Evolutionary conservation across 2,113 vertebrate species (phyloP).

Genomic region (Neoarius graeffei): DNA sequence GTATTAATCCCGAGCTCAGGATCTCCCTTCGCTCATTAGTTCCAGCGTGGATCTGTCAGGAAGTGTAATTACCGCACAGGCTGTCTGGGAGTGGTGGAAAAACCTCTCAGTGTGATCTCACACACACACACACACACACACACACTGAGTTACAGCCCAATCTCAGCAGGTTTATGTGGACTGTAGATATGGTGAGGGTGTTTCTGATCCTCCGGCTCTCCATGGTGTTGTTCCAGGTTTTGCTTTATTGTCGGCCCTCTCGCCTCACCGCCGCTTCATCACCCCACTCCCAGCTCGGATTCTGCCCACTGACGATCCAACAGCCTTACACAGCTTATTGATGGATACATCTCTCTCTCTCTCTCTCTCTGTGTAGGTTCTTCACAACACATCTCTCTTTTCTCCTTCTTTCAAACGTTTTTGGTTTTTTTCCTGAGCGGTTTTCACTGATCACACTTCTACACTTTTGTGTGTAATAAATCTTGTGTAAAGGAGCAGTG

Average conservation of each 20-base stretch:
- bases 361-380: no score
- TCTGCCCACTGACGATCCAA: slow-evolving; percentile 16
- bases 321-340: slow-evolving; percentile 20
- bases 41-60: slow-evolving; percentile 56
- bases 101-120: background rate
- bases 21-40: slow-evolving; percentile 57
- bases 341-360: background rate
- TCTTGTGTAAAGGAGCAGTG: background rate
- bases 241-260: slow-evolving; percentile 37
- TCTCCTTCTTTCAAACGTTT: background rate
- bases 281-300: slow-evolving; percentile 10
- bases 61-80: slow-evolving; percentile 42
- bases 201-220: slow-evolving; percentile 17
- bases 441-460: background rate
- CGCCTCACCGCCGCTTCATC: slow-evolving; percentile 25
- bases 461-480: background rate
- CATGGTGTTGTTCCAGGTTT: slow-evolving; percentile 35
- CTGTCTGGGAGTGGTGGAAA: background rate
- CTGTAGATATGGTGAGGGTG: slow-evolving; percentile 6
- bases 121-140: slow-evolving; percentile 10
- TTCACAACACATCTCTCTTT: background rate
- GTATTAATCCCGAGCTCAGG: slow-evolving; percentile 64
- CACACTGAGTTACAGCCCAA: slow-evolving; percentile 38
- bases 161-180: slow-evolving; percentile 35
- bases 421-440: background rate